phyloP scores from a whole-genome alignment of 2,113 vertebrate species.

The Sinocyclocheilus maitianheensis region DNA sequence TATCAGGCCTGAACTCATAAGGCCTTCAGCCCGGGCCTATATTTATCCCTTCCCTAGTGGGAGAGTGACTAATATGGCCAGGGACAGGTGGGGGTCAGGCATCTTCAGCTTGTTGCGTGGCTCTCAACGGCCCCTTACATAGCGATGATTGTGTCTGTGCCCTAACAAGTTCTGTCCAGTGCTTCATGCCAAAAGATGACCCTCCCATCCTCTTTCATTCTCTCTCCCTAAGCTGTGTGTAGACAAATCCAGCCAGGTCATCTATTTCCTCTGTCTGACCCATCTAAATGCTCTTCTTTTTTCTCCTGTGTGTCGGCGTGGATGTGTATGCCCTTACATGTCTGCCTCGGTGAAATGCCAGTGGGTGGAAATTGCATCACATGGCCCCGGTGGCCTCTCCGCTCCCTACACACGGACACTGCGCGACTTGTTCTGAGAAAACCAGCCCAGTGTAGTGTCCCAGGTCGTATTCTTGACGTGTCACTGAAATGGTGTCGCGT shows the following conservation, averaged over 20 bases:
- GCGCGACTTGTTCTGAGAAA: constrained; percentile 23
- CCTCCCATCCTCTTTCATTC: constrained; percentile 33
- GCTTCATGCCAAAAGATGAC: constrained; percentile 37
- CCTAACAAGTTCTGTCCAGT: constrained; percentile 56
- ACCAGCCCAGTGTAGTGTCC: background rate
- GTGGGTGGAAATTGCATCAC: constrained; percentile 20
- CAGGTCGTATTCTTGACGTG: constrained; percentile 19
- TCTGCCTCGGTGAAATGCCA: constrained; percentile 44
- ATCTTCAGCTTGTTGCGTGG: constrained; percentile 30
- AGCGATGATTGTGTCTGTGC: constrained; percentile 51
- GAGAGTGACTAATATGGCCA: constrained; percentile 65
- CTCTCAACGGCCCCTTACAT: constrained; percentile 52
- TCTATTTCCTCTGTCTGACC: constrained; percentile 43
- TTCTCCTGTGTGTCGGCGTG: background rate
- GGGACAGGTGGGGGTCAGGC: constrained; percentile 55
- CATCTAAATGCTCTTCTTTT: constrained; percentile 23
- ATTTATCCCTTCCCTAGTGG: constrained; percentile 56
- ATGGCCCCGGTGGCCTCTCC: constrained; percentile 17
- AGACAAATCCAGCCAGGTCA: constrained; percentile 17
- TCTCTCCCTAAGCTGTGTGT: constrained; percentile 28
- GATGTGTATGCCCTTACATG: constrained; percentile 47
- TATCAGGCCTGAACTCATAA: constrained; percentile 44
- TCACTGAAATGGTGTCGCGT: constrained; percentile 10
- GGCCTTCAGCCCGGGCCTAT: constrained; percentile 57
- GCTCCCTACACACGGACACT: constrained; percentile 8